These are phyloP conservation scores for Petrocephalus sullivani DNA, from an alignment of 2,797 vertebrate genomes.

Conservation along the genomic window DNA sequence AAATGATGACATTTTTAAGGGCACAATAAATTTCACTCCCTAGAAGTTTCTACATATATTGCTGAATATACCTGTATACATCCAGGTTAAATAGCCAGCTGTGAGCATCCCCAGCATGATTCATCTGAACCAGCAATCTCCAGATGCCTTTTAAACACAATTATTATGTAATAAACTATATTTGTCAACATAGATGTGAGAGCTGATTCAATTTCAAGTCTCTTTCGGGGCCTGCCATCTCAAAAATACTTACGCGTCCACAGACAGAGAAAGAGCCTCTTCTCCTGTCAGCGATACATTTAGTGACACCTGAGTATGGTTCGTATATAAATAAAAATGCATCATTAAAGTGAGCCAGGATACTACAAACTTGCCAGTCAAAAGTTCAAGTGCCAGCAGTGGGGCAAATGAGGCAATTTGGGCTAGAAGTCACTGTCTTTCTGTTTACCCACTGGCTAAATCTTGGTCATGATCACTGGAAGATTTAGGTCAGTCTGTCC, in stretches of 20 bases:
- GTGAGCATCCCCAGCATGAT: neutral
- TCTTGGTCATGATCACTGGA: neutral
- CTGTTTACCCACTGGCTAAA: neutral
- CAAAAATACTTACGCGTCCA: neutral
- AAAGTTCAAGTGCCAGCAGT: neutral
- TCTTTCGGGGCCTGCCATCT: neutral
- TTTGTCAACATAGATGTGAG: neutral
- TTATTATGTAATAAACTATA: neutral
- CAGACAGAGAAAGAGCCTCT: neutral
- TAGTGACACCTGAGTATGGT: neutral
- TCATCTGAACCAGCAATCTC: neutral
- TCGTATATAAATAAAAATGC: neutral
- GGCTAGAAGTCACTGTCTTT: neutral
- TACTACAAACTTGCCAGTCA: neutral
- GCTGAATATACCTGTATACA: neutral
- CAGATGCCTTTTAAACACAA: neutral
- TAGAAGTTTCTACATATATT: neutral
- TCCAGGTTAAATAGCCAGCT: neutral
- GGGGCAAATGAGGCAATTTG: neutral
- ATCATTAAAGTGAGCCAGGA: neutral
- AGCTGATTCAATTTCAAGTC: neutral
- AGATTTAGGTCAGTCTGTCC: neutral
- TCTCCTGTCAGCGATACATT: neutral
- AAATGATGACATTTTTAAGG: neutral
- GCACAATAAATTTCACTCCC: neutral